Conservation (phyloP, 2,888 invertebrate species). For the Sussaba pulchella region DNA sequence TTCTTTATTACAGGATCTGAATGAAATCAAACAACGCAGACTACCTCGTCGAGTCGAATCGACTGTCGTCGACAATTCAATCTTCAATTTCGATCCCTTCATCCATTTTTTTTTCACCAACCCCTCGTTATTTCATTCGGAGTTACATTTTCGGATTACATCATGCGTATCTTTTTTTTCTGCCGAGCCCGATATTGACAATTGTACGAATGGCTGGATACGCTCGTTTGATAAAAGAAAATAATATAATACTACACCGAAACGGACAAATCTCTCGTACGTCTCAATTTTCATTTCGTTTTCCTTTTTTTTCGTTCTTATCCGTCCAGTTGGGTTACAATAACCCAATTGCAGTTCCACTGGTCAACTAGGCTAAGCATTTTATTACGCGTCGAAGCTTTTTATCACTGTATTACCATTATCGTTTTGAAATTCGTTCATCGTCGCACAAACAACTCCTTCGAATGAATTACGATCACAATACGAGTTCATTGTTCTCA, state of each 20-base stretch:
- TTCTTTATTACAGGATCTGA: constrained; percentile 65
- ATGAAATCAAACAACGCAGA: constrained; percentile 16
- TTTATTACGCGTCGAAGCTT: constrained; percentile 62
- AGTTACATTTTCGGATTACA: not conserved
- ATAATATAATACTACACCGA: constrained; percentile 32
- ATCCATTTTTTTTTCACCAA: not conserved
- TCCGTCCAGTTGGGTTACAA: constrained; percentile 19
- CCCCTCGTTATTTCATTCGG: not conserved
- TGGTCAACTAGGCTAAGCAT: constrained; percentile 60
- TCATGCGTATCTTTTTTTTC: constrained; percentile 8
- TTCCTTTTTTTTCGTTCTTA: constrained; percentile 8
- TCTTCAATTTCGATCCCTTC: not conserved
- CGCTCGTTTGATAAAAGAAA: constrained; percentile 15
- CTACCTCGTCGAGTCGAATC: not conserved
- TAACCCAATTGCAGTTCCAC: not conserved
- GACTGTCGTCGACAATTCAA: not conserved
- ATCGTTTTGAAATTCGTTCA: constrained; percentile 4
- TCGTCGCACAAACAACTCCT: constrained; percentile 32
- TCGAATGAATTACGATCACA: constrained; percentile 20
- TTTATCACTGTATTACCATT: constrained; percentile 33
- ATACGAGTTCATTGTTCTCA: constrained; percentile 12
- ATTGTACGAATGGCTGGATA: not conserved
- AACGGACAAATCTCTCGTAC: constrained; percentile 26
- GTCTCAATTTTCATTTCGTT: constrained; percentile 11
- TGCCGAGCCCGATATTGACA: not conserved